Conservation (phyloP, 2,113 vertebrate species). For the Pycnonotus jocosus region DNA sequence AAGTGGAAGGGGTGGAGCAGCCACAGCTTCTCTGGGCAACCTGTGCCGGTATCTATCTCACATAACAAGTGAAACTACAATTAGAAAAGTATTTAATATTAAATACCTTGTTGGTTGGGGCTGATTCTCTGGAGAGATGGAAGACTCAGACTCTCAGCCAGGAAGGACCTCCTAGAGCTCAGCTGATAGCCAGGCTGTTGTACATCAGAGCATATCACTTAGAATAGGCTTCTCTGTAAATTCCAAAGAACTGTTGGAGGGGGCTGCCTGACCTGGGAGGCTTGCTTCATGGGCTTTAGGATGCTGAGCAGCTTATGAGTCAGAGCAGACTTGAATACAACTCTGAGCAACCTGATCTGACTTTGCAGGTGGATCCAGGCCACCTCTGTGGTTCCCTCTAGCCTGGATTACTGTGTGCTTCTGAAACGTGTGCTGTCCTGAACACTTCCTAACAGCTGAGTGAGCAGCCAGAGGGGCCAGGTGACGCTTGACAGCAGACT, state of each 20-base stretch:
- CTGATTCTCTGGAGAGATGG: neutral
- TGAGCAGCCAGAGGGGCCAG: neutral
- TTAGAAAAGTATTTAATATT: neutral
- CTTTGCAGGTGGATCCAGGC: neutral
- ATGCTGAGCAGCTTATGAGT: neutral
- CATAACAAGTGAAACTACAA: neutral
- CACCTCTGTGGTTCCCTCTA: neutral
- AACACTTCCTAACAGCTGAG: neutral
- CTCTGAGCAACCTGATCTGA: neutral
- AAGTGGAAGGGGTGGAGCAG: neutral
- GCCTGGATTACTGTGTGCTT: neutral
- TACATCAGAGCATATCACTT: neutral
- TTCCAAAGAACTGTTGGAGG: neutral
- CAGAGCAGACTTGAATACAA: neutral
- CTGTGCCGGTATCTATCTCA: neutral
- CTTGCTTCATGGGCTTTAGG: neutral
- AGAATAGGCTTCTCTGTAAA: neutral
- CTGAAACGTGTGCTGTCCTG: neutral
- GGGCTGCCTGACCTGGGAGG: neutral
- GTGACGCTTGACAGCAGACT: neutral
- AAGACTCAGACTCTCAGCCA: neutral
- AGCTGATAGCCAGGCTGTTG: neutral
- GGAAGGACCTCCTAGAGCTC: neutral
- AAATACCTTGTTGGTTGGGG: neutral
- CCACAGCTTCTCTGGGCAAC: neutral